These are phyloP conservation scores for Syndactyla subalaris DNA, from an alignment of 2,797 vertebrate genomes.

Conservation along the genomic window DNA sequence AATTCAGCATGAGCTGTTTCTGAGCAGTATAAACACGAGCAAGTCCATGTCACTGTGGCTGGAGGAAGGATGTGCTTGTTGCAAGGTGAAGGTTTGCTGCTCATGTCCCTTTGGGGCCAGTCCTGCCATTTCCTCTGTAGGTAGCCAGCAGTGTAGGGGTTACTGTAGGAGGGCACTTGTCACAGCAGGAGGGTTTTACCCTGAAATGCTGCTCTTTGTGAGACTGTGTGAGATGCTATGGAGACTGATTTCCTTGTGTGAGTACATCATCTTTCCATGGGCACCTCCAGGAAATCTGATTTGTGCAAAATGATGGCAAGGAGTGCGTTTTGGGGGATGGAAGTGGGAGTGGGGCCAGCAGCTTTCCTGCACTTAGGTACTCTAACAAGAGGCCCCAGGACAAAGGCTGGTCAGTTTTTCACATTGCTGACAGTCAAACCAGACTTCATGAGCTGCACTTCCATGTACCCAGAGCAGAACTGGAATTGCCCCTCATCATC, in stretches of 20 bases:
- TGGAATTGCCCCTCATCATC: background rate
- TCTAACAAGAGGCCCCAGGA: background rate
- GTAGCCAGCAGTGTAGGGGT: background rate
- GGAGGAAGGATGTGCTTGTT: background rate
- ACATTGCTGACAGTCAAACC: background rate
- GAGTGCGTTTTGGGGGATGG: background rate
- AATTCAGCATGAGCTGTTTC: background rate
- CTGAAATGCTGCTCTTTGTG: rapidly evolving
- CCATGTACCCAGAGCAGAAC: background rate
- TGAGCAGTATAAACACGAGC: background rate
- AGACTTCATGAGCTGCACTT: background rate
- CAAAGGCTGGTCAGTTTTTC: background rate
- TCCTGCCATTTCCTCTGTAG: background rate
- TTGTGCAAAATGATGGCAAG: background rate
- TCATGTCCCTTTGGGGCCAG: background rate
- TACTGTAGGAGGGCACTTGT: background rate
- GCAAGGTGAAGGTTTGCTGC: background rate
- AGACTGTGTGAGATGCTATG: background rate
- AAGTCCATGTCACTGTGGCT: background rate
- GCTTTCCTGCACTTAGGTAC: background rate
- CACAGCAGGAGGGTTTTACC: background rate
- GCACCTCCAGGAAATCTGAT: background rate
- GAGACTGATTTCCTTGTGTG: background rate
- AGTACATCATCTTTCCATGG: background rate
- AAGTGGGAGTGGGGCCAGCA: background rate